Evolutionary conservation across 2,888 invertebrate species (phyloP), one percentile per base, ranked within the genome.

Genomic region (Cheilosia impressa): DNA sequence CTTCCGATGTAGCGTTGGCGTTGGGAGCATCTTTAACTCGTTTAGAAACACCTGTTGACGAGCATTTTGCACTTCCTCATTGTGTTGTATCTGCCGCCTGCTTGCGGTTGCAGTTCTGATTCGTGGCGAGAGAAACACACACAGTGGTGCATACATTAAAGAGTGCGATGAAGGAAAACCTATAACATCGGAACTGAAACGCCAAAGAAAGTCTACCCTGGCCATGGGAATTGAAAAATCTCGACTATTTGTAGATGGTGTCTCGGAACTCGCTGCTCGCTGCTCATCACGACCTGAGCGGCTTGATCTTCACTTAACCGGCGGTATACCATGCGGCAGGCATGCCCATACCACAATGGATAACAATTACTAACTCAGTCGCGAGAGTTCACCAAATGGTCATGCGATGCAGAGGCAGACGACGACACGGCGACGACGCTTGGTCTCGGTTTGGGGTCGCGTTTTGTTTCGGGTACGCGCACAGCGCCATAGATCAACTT

Each of bases 51-150:
- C 85, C 85, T 85, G 85, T 77, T 85, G 81, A 77, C 80, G 77
- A 85, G 76, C 80, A 81, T 81, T 81, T 85, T 85, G 62, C 77
- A 80, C 85, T 85, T 85, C 85, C 85, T 85, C 55, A 45, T 85
- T 68, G 45, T 53, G 22, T n/a, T 55, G 13, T 68, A 45, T 24
- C 53, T 76, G 63, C 43, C 63, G 65, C 19, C 45, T 65, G 75
- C 13, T 19, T 38, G 66, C 15, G 55, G 47, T 68, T 47, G 66
- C 53, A 78, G 62, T 78, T 73, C 78, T 78, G 52, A 68, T 68
- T 68, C 69, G 55, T 68, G 34, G 65, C 41, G 71, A 9, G 62
- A 73, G 55, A 66, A 24, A 19, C n/a, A 31, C 22, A 17, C 4
- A 50, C 4, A 1, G 24, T 27, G 24, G 52, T 15, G 52, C 62